A percentile compares a stretch with the other conserved stretches of the same genome.
Evolutionary conservation across 2,113 vertebrate genomes (phyloP).

Genomic region (Cololabis saira): DNA sequence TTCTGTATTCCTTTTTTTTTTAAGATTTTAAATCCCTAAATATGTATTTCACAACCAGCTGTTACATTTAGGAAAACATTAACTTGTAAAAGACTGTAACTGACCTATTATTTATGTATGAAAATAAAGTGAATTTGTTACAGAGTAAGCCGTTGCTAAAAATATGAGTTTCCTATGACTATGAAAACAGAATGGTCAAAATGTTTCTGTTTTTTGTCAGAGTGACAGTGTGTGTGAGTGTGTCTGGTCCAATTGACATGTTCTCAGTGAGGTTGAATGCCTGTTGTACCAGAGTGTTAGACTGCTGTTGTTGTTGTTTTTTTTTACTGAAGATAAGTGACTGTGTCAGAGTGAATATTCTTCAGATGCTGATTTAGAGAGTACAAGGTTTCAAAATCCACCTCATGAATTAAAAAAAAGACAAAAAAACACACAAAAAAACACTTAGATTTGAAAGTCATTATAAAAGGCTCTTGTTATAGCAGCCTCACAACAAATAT

Average conservation of each 20-base stretch:
- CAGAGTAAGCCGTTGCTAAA: not conserved
- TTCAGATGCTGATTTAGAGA: not conserved
- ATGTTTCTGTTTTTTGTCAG: not conserved
- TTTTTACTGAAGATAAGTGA: constrained; percentile 7
- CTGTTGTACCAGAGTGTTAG: not conserved
- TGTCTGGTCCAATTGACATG: not conserved
- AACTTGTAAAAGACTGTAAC: not conserved
- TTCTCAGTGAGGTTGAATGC: not conserved
- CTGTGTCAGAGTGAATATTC: not conserved
- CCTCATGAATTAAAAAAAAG: not conserved
- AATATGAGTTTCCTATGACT: not conserved
- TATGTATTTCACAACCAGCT: not conserved
- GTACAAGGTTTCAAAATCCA: not conserved
- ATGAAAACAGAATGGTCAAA: constrained; percentile 2
- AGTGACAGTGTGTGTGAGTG: not conserved
- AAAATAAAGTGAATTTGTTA: constrained; percentile 1
- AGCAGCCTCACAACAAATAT: too few species aligned
- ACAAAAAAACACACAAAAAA: not conserved
- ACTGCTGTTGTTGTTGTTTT: too few species aligned
- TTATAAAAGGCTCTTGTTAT: not conserved
- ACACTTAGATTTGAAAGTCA: not conserved
- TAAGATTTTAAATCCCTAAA: not conserved
- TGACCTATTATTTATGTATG: not conserved
- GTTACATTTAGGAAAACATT: not conserved
- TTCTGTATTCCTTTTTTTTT: not conserved